Base-by-base conservation (phyloP, 2,113 vertebrate species). In the Oenanthe melanoleuca region DNA sequence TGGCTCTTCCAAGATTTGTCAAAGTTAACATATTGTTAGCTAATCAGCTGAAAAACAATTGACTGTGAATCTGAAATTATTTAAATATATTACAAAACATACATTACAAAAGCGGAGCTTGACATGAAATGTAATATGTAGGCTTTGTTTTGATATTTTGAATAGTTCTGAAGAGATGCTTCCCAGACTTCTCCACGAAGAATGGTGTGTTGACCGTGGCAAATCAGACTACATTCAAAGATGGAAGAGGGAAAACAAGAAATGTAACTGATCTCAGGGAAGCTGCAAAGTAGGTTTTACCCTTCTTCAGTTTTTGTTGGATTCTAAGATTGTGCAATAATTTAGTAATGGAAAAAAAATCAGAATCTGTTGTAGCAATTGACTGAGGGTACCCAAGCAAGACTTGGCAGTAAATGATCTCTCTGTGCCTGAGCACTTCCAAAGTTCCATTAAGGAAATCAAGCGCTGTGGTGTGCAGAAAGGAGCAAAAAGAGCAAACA, bases 141-240 rank as follows among this genome's bases (percentile, higher is more conserved):
- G 79, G 40, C 80, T 95, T 90, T 93, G 57, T 92, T 96, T 95
- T 69, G 28, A 12, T 96, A 98, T 90, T 95, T 97, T 95, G 31
- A 66, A 84, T 89, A 99, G 99, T 99, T 96, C 98, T 99, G 61
- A 99, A 99, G 96, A 98, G 99, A 96, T 99, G 99, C 97, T 98
- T 99, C 96, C 99, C 99, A 33, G 99, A 99, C 97, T 99, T 99
- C 94, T 98, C 98, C 86, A 98, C 97, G 24, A 98, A 97, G 97
- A 99, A 99, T 63, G 99, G 99, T 65, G 98, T 98, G 56, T 96
- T 99, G 83, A 98, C 98, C 1, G 96, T 99, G 86, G 98, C 98
- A 96, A 99, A 98, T 96, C 98, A 98, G 96, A 98, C 98, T 20
- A 92, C 96, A 2, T 99, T 99, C 95, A 98, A 97, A 97, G 99